Conservation (phyloP, 2,113 vertebrate genomes). For the Rhinolophus ferrumequinum region DNA sequence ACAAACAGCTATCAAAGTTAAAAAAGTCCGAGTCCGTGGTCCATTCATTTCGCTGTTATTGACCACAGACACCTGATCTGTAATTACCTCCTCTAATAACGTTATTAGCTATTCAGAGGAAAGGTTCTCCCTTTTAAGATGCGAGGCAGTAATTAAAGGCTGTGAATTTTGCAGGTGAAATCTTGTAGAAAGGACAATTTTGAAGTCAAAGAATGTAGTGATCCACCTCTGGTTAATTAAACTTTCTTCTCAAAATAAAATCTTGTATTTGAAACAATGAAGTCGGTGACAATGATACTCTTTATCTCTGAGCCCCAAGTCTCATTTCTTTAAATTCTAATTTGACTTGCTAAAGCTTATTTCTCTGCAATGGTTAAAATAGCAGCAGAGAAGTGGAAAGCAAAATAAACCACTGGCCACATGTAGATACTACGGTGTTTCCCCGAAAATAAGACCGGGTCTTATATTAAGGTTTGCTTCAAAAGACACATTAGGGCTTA, state of each 20-base stretch:
- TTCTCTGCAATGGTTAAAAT: slow-evolving; percentile 23
- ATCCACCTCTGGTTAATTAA: slow-evolving; percentile 71
- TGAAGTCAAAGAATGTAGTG: slow-evolving; percentile 63
- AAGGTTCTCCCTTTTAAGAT: slow-evolving; percentile 71
- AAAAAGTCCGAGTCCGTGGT: not conserved
- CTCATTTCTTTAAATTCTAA: not conserved
- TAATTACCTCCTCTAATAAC: slow-evolving; percentile 78
- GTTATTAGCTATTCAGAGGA: slow-evolving; percentile 72
- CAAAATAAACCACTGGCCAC: not conserved
- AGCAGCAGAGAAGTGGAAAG: not conserved
- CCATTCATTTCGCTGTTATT: slow-evolving; percentile 26
- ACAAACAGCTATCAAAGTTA: slow-evolving; percentile 30
- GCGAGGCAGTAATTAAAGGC: slow-evolving; percentile 80
- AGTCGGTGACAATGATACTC: not conserved
- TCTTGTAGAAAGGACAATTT: slow-evolving; percentile 75
- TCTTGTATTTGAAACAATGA: slow-evolving; percentile 54
- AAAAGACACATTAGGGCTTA: too few relatives aligned
- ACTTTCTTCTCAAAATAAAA: slow-evolving; percentile 73
- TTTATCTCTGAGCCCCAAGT: not conserved
- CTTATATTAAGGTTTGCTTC: too few relatives aligned
- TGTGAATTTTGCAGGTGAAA: slow-evolving; percentile 79
- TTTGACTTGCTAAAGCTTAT: not conserved
- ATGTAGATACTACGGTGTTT: not conserved
- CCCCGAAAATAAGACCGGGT: too few relatives aligned
- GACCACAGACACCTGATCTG: slow-evolving; percentile 71